Conservation (phyloP, 2,888 invertebrate genomes). For the Eubasilissa splendida region DNA sequence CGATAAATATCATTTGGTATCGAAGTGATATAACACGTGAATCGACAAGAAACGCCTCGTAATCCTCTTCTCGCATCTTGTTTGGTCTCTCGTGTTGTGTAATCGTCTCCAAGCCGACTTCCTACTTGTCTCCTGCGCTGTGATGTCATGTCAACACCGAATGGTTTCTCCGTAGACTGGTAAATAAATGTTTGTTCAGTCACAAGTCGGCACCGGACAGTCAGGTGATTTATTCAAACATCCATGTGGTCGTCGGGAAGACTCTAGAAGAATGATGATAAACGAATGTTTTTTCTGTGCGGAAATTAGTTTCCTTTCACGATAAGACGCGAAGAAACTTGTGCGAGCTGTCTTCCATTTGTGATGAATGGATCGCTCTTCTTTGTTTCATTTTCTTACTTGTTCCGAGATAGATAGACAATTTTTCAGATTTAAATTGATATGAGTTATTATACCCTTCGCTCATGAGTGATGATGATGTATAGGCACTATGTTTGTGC, state of each 20-base stretch:
- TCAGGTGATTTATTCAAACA: constrained; percentile 9
- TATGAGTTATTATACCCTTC: too few relatives aligned
- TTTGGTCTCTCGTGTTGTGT: background rate
- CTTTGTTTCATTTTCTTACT: background rate
- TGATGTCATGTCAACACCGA: constrained; percentile 12
- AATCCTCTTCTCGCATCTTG: constrained; percentile 15
- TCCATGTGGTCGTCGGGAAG: constrained; percentile 10
- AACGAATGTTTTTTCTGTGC: background rate
- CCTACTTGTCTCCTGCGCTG: background rate
- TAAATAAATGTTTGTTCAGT: background rate
- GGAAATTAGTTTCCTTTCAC: constrained; percentile 23
- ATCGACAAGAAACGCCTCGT: constrained; percentile 2
- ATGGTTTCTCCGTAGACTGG: background rate
- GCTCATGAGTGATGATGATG: too few relatives aligned
- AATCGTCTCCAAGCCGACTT: background rate
- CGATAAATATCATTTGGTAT: constrained; percentile 1
- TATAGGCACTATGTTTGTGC: too few relatives aligned
- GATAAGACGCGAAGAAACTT: constrained; percentile 14
- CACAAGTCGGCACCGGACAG: background rate
- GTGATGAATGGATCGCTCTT: background rate
- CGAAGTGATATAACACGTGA: constrained; percentile 14
- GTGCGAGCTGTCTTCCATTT: background rate
- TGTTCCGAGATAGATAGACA: too few relatives aligned
- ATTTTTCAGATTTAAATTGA: too few relatives aligned
- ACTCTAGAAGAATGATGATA: background rate